Evolutionary conservation across 2,113 vertebrate species (phyloP), one percentile per base, ranked within the genome.

Genomic region (Sander vitreus): DNA sequence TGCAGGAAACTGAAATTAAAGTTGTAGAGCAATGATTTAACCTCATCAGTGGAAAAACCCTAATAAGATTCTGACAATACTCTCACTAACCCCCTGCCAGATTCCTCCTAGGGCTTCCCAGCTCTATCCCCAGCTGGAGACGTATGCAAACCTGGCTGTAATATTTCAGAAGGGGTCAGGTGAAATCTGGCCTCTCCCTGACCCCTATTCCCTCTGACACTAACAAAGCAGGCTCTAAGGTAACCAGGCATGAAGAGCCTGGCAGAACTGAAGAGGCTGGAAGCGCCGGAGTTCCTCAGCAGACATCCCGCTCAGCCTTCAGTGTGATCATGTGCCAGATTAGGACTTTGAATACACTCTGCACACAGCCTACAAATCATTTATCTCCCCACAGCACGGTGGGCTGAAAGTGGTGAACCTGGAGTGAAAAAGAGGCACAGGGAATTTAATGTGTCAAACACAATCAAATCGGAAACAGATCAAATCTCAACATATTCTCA

Each of bases 211-310:
- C 90, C 66, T 83, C 78, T 47, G 90, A 91, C 83, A 89, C 88
- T 93, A 92, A 91, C 93, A 92, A 92, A 89, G 84, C 78, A 57
- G 74, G 86, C 81, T 91, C 85, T 72, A 85, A 93, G 85, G 84
- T 93, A 93, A 94, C 92, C 93, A 94, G 88, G 90, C 93, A 94
- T 93, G 91, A 92, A 91, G 84, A 86, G 84, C 78, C 81, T 68
- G 77, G 90, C 91, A 82, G 83, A 84, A 84, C 54, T 43, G 67
- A 70, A 67, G 84, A 72, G 90, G 83, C 85, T 83, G 83, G 60
- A 85, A 92, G 85, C 79, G 21, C 12, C 65, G 54, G 76, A 89
- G 81, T 71, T 87, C 80, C 82, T 89, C 81, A 57, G 76, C 79
- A 87, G 75, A 90, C 82, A 33, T 83, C 78, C 73, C n/a, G 12